Percentiles rank a stretch among this genome's conserved stretches.
These are phyloP conservation scores for Orycteropus afer DNA, from an alignment of 2,113 vertebrate species.

Conservation along the genomic window DNA sequence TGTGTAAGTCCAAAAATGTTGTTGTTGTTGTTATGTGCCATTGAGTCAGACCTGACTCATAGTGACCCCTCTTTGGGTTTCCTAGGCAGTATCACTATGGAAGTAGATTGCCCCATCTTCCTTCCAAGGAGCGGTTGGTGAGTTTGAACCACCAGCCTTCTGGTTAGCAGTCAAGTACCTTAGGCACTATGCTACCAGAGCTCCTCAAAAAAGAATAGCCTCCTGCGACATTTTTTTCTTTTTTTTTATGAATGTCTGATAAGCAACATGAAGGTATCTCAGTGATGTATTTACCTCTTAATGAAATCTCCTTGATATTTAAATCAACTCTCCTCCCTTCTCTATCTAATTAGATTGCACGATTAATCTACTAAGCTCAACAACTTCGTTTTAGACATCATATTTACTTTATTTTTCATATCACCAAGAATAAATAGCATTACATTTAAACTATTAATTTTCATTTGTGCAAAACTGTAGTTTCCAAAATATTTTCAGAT, in stretches of 20 bases:
- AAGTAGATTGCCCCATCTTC: too few relatives aligned
- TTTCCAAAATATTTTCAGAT: neutral
- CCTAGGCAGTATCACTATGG: too few relatives aligned
- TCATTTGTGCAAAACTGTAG: neutral
- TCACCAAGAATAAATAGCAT: neutral
- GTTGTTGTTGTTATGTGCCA: too few relatives aligned
- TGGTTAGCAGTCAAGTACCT: too few relatives aligned
- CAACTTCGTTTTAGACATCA: neutral
- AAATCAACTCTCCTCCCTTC: neutral
- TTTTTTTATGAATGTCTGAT: too few relatives aligned
- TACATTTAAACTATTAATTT: neutral
- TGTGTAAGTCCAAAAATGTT: neutral
- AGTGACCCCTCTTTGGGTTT: too few relatives aligned
- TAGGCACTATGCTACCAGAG: too few relatives aligned
- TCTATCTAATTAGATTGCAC: neutral
- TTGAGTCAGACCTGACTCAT: too few relatives aligned
- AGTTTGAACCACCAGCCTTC: too few relatives aligned
- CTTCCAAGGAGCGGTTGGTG: too few relatives aligned
- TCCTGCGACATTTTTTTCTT: neutral
- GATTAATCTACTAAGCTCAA: neutral
- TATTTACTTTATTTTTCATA: neutral
- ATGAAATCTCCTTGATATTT: neutral
- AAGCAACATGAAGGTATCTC: neutral
- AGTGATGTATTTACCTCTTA: neutral
- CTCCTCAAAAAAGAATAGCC: too few relatives aligned